These are phyloP conservation scores for Caenorhabditis latens DNA, from an alignment of 1,140 invertebrate genomes.

Conservation along the genomic window DNA sequence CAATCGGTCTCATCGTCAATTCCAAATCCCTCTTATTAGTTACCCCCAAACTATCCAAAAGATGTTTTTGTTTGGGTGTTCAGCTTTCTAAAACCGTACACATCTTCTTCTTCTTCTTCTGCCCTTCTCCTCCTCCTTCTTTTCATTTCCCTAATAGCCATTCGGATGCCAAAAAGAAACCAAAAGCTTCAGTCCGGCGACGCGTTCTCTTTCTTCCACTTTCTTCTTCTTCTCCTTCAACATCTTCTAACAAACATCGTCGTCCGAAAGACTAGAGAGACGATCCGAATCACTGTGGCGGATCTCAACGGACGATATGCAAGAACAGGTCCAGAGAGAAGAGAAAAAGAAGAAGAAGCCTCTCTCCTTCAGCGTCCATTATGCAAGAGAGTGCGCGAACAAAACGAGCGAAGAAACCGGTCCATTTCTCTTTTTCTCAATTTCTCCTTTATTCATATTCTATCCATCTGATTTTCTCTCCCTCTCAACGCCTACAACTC, in stretches of 20 bases:
- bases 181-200: conserved; percentile 9
- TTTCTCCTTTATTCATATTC: conserved; percentile 12
- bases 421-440: conserved; percentile 12
- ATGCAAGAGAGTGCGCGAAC: conserved; percentile 54
- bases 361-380: conserved; percentile 27
- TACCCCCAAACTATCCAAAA: background rate
- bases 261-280: conserved; percentile 1
- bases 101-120: background rate
- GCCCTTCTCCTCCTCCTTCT: background rate
- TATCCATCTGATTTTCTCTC: background rate
- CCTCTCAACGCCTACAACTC: background rate
- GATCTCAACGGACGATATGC: conserved; percentile 22
- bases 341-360: conserved; percentile 50
- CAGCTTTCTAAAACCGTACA: conserved; percentile 22
- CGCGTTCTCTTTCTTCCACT: conserved; percentile 19
- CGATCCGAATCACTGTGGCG: conserved; percentile 35
- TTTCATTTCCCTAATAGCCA: conserved; percentile 33
- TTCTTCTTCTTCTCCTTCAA: conserved; percentile 18
- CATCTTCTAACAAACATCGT: conserved; percentile 39
- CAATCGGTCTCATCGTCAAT: background rate
- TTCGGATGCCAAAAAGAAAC: conserved; percentile 50
- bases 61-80: conserved; percentile 18
- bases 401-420: conserved; percentile 40
- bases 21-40: background rate
- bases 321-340: conserved; percentile 50